phyloP scores from a whole-genome alignment of 2,888 invertebrate species.

The Ornithoptera priamus region DNA sequence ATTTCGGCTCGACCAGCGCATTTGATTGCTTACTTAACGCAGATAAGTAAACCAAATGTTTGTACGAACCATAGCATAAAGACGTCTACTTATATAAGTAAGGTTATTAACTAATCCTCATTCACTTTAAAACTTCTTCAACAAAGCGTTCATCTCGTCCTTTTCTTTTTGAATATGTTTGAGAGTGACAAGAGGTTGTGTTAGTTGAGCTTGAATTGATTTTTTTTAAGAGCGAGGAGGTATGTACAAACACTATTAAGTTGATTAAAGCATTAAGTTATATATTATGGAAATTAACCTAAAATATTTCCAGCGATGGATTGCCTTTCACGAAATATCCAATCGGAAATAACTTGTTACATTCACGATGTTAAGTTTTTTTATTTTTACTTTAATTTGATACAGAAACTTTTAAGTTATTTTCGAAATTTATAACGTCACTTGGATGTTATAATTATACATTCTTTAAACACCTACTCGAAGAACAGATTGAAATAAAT shows the following conservation, averaged over 20 bases:
- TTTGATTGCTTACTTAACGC: constrained; percentile 17
- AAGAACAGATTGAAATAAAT: too few species aligned
- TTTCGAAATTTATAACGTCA: too few species aligned
- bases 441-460: too few species aligned
- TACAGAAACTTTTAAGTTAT: too few species aligned
- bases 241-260: constrained; percentile 21
- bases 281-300: not conserved
- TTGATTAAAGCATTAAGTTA: constrained; percentile 8
- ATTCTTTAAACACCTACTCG: too few species aligned
- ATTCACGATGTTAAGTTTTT: not conserved
- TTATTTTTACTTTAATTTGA: too few species aligned
- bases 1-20: constrained; percentile 9
- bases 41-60: constrained; percentile 27
- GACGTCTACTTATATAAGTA: constrained; percentile 18
- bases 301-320: not conserved
- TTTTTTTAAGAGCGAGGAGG: constrained; percentile 20
- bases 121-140: constrained; percentile 16
- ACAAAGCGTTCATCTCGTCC: constrained; percentile 18
- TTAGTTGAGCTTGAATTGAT: constrained; percentile 18
- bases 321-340: not conserved
- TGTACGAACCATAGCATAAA: constrained; percentile 9
- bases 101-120: constrained; percentile 21
- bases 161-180: constrained; percentile 21
- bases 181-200: constrained; percentile 12
- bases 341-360: not conserved